phyloP scores from a whole-genome alignment of 1,140 invertebrate genomes.

The Formica exsecta region DNA sequence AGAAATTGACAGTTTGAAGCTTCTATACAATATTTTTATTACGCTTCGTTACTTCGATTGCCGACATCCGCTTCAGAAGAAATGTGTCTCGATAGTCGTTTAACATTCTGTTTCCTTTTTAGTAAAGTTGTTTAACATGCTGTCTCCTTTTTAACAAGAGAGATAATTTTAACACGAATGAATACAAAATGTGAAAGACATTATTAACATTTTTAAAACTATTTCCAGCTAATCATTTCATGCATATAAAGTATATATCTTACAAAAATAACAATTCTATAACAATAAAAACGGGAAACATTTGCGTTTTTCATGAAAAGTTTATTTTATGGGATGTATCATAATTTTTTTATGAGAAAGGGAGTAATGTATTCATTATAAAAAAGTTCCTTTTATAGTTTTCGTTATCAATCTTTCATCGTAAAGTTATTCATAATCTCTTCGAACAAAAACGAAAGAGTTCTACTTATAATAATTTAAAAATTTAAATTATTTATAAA shows the following conservation, averaged over 20 bases:
- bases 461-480: no score
- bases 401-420: conserved; percentile 20
- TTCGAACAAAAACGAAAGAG: no score
- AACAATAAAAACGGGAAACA: neutral
- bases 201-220: neutral
- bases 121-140: neutral
- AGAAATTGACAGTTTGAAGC: neutral
- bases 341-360: conserved; percentile 7
- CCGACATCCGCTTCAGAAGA: neutral
- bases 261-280: no score
- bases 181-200: neutral
- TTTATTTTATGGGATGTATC: neutral
- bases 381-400: neutral
- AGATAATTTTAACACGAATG: neutral
- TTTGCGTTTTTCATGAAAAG: conserved; percentile 16
- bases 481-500: no score
- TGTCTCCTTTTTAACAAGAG: neutral
- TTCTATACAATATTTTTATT: neutral
- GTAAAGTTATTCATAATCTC: neutral
- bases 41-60: neutral
- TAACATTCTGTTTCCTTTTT: no score
- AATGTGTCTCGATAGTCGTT: neutral
- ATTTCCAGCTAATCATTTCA: neutral
- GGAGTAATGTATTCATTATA: neutral
- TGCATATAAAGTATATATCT: no score